phyloP scores from a whole-genome alignment of 2,797 vertebrate genomes.

The Craterocephalus amniculus region DNA sequence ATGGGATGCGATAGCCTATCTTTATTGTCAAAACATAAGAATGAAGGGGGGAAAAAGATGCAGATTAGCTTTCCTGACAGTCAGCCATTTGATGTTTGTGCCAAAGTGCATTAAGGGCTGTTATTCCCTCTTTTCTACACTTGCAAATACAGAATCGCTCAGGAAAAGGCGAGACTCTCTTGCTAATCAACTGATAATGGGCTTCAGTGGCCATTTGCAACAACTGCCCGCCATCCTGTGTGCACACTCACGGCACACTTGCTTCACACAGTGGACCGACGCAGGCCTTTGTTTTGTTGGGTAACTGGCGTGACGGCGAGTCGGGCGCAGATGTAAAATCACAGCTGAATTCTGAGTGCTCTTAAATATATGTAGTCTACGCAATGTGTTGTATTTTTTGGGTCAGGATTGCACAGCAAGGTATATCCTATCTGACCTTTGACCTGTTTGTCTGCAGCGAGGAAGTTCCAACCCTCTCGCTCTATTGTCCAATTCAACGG shows the following conservation, averaged over 20 bases:
- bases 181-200: constrained; percentile 87
- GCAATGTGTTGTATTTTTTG: constrained; percentile 12
- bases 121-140: constrained; percentile 76
- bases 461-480: constrained; percentile 84
- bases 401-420: constrained; percentile 43
- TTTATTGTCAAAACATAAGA: constrained; percentile 89
- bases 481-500: constrained; percentile 78
- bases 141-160: constrained; percentile 73
- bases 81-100: constrained; percentile 82
- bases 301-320: background rate
- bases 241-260: constrained; percentile 81
- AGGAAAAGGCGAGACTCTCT: constrained; percentile 87
- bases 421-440: constrained; percentile 75
- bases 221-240: constrained; percentile 66
- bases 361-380: background rate
- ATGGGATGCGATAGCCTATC: constrained; percentile 85
- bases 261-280: constrained; percentile 70
- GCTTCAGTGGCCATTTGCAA: constrained; percentile 68
- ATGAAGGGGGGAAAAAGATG: constrained; percentile 78
- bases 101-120: constrained; percentile 85
- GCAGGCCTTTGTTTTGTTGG: constrained; percentile 33
- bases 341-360: background rate
- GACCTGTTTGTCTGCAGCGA: constrained; percentile 79
- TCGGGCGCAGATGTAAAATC: background rate
- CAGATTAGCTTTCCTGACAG: constrained; percentile 85